Base-by-base conservation (phyloP, 2,888 invertebrate genomes). In the Nasonovia ribisnigri region DNA sequence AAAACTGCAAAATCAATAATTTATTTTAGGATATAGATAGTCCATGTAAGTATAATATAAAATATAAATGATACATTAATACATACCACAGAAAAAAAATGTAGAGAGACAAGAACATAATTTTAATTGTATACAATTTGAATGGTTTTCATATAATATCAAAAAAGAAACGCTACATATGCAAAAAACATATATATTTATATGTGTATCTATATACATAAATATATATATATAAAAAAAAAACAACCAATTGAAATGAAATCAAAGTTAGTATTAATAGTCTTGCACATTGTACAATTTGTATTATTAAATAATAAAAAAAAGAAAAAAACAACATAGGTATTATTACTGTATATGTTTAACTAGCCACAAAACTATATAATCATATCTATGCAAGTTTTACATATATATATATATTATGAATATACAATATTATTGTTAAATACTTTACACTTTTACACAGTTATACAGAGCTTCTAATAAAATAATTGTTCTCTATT, bases 391-490 rank as follows among this genome's bases (percentile, higher is more conserved):
- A 87, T 92, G 57, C 60, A 92, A 54, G 42, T 10, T 92, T 67
- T 88, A 91, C 36, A 43, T 57, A 36, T 84, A 43, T 57, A 36
- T 84, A 43, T 84, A 43, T 92, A 88, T 92, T 43, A 36, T 93
- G 84, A 57, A 93, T 36, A 89, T 93, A 77, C 36, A 93, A 84
- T 93, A 90, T 93, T 42, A 90, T 48, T 84, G 84, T 57, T 93
- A 86, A 86, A 90, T 86, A 93, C 46, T 93, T 93, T 86, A 93
- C 93, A 93, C 93, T 93, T 93, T 86, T 93, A 93, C 89, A 92
- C 67, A 92, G 51, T 88, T 57, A 89, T 89, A 84, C 84, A 93
- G 86, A 93, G 90, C 90, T 42, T 57, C 93, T 93, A 93, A 93
- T 90, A 89, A 87, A 90, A 93, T 86, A 93, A 93, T 93, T 90